Evolutionary conservation across 2,113 vertebrate genomes (phyloP).

Genomic region (Petromus typicus): DNA sequence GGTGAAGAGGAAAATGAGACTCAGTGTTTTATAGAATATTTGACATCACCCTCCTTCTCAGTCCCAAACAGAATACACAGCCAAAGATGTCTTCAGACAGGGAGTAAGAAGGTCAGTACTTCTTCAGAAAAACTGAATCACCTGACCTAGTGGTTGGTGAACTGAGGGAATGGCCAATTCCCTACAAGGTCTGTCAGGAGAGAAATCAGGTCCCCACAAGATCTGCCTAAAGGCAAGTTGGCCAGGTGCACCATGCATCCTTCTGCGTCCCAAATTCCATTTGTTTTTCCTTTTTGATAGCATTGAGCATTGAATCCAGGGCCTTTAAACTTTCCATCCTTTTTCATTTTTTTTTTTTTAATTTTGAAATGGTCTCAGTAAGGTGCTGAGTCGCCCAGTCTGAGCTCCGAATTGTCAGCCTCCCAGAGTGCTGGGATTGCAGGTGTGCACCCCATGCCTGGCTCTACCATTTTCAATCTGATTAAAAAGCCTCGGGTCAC

Average conservation of each 20-base stretch:
- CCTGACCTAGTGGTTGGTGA: not conserved
- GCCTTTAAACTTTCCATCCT: not conserved
- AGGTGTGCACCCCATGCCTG: not conserved
- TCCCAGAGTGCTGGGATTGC: not conserved
- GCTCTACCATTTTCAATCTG: not conserved
- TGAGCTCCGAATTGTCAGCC: not conserved
- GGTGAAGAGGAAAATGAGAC: not conserved
- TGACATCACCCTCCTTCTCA: not conserved
- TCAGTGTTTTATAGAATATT: not conserved
- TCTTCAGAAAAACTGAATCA: not conserved
- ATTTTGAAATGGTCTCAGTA: not conserved
- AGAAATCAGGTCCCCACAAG: not conserved
- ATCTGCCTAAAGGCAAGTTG: not conserved
- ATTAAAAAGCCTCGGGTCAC: not conserved
- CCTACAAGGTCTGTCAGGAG: not conserved
- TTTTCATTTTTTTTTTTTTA: not conserved
- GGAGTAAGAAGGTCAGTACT: not conserved
- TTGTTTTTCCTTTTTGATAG: not conserved
- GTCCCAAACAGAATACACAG: not conserved
- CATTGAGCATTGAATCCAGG: not conserved
- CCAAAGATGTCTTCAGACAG: not conserved
- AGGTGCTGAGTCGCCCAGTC: not conserved
- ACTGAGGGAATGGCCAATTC: not conserved
- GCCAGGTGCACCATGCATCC: not conserved
- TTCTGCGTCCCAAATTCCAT: not conserved